phyloP scores from a whole-genome alignment of 2,113 vertebrate species.

The Prionailurus viverrinus region DNA sequence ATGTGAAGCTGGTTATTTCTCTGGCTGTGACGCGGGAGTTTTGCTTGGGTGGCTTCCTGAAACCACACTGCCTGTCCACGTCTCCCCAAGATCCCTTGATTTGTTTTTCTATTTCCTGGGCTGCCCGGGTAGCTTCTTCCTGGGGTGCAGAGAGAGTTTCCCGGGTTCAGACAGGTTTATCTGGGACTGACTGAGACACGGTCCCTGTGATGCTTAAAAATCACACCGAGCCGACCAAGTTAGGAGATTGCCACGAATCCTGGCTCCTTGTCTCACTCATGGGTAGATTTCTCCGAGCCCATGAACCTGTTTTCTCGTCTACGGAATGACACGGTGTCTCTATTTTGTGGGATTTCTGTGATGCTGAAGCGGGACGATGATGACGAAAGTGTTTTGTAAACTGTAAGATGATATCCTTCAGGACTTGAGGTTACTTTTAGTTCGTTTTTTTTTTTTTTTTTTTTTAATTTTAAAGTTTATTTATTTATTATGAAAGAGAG shows the following conservation, averaged over 20 bases:
- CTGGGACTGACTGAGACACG: not conserved
- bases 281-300: not conserved
- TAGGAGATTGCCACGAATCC: not conserved
- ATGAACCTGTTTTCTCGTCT: not conserved
- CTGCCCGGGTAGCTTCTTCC: not conserved
- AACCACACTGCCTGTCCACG: not conserved
- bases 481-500: no score
- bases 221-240: not conserved
- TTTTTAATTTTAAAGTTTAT: no score
- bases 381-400: slow-evolving; percentile 18
- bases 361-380: not conserved
- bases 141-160: not conserved
- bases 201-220: not conserved
- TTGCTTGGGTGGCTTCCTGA: slow-evolving; percentile 4
- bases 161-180: not conserved
- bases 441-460: no score
- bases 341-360: not conserved
- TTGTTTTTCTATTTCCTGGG: not conserved
- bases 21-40: not conserved
- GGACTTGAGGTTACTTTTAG: not conserved
- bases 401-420: not conserved
- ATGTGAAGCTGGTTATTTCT: not conserved
- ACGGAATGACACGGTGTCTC: not conserved
- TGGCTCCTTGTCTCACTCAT: not conserved
- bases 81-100: not conserved